Evolutionary conservation across 2,113 vertebrate genomes (phyloP), one percentile per base, ranked within the genome.

Genomic region (Sarotherodon lohbergeri): DNA sequence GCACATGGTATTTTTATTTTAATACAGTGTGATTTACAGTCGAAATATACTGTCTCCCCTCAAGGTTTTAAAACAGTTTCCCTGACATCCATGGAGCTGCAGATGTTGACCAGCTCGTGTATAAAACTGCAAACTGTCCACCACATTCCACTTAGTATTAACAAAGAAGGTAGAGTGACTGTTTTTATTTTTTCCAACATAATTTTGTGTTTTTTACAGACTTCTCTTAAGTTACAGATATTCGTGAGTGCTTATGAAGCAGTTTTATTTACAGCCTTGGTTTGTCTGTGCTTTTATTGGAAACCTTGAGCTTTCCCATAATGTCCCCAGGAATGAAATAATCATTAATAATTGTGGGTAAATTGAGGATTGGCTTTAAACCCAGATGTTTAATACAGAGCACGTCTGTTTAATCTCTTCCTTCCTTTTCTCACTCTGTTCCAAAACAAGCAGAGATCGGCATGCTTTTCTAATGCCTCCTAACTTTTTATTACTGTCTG

Each of bases 91-190:
- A 96, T 99, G 97, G 99, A 99, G 94, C 97, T 99, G 87, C 99
- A 99, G 86, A 99, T 99, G 98, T 95, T 99, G 95, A 99, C 98
- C 85, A 99, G 97, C 91, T 99, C 98, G 1, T 99, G 99, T 39
- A 96, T 99, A 93, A 99, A 99, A 89, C 97, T 99, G 32, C 99
- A 99, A 95, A 99, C 98, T 0, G 98, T 99, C 57, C 99, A 99
- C 90, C 97, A 96, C 94, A 98, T 99, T 85, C 98, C 98, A 2
- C 97, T 99, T 63, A 98, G 98, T 52, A 95, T 98, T 91, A 98
- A 98, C 89, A 99, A 98, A 90, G 99, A 99, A 96, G 99, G 99
- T 99, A 63, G 92, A 94, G 6, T 13, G 2, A 34, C 54, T 1
- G 2, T n/a, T 6, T 73, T 6, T 79, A 19, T 59, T 7, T 46